Conservation (phyloP, 2,113 vertebrate genomes). For the Neopipo cinnamomea region DNA sequence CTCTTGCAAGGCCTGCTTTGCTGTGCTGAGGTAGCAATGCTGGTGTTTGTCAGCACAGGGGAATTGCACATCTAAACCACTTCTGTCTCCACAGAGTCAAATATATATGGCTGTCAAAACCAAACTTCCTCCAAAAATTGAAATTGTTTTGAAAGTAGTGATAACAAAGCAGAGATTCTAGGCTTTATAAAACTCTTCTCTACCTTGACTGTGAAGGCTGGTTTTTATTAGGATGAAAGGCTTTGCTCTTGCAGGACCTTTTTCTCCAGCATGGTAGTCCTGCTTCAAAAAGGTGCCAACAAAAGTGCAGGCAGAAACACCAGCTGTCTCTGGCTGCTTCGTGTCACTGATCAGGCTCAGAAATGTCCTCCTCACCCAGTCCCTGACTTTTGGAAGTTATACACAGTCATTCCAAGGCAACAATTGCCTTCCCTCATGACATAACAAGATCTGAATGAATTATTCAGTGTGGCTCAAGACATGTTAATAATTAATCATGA, state of each 20-base stretch:
- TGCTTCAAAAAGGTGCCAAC: background rate
- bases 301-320: background rate
- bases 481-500: constrained; percentile 37
- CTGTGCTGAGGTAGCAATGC: background rate
- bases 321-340: background rate
- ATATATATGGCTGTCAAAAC: background rate
- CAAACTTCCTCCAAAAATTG: background rate
- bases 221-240: background rate
- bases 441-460: constrained; percentile 11
- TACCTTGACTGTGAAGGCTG: background rate
- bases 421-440: background rate
- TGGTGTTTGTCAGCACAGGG: background rate
- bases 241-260: background rate
- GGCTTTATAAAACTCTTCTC: background rate
- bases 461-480: background rate
- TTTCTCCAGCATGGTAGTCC: background rate
- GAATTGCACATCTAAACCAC: background rate
- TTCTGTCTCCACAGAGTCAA: background rate
- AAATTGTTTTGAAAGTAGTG: background rate
- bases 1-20: background rate
- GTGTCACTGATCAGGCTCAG: background rate
- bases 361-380: background rate
- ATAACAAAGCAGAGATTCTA: background rate
- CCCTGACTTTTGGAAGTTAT: background rate
- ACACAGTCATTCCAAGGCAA: background rate